These are phyloP conservation scores for Clivina fossor DNA, from an alignment of 2,888 invertebrate genomes.

Conservation along the genomic window DNA sequence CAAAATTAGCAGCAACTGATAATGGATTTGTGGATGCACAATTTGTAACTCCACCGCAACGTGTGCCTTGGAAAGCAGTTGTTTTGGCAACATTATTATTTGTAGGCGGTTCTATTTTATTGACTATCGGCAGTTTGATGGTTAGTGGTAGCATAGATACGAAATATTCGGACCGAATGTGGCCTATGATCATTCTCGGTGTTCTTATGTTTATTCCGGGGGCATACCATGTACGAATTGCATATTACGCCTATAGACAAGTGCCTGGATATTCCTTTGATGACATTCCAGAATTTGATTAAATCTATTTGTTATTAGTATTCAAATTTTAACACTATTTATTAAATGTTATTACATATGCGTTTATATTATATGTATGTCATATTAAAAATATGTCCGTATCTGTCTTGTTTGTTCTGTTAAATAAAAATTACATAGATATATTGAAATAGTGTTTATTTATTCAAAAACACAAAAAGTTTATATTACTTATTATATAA, in stretches of 20 bases:
- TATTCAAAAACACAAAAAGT: no score
- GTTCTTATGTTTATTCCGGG: conserved; percentile 89
- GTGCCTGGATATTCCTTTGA: conserved; percentile 83
- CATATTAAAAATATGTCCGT: no score
- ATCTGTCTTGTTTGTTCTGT: no score
- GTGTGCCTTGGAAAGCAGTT: conserved; percentile 85
- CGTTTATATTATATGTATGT: no score
- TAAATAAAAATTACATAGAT: no score
- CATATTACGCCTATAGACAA: conserved; percentile 81
- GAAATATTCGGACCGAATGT: conserved; percentile 83
- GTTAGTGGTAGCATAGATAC: conserved; percentile 79
- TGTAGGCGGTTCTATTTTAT: conserved; percentile 67
- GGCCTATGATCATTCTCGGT: conserved; percentile 87
- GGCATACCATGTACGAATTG: conserved; percentile 86
- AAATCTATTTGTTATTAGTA: conserved; percentile 42
- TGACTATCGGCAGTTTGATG: conserved; percentile 76
- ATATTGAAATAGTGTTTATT: no score
- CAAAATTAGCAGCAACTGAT: conserved; percentile 57
- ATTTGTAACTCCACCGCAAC: conserved; percentile 65
- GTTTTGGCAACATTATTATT: conserved; percentile 74
- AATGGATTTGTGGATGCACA: conserved; percentile 73
- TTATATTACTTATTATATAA: no score
- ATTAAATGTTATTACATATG: no score
- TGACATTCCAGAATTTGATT: conserved; percentile 88
- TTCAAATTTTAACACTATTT: no score